Evolutionary conservation across 2,113 vertebrate genomes (phyloP).

Genomic region (Rhombomys opimus): DNA sequence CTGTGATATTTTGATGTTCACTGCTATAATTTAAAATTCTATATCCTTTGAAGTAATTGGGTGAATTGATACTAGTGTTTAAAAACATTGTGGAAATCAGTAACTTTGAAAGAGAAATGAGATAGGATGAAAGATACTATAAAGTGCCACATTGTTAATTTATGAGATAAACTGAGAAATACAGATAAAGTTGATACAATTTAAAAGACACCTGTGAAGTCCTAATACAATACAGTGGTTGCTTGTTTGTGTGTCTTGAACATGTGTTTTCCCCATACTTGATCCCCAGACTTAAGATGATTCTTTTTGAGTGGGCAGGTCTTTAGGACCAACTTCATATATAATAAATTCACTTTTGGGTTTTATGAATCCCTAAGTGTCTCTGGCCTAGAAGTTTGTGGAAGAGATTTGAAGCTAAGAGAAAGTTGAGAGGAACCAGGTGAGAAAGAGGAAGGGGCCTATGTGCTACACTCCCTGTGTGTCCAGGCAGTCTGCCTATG

Average conservation of each 20-base stretch:
- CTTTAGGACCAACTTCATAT: slow-evolving; percentile 9
- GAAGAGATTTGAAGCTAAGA: neutral
- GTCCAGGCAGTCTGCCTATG: neutral
- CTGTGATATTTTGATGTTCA: slow-evolving; percentile 47
- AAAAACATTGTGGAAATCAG: slow-evolving; percentile 36
- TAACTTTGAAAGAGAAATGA: slow-evolving; percentile 32
- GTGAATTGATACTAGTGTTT: slow-evolving; percentile 24
- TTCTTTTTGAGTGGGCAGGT: slow-evolving; percentile 8
- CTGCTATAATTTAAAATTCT: slow-evolving; percentile 25
- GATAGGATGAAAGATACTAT: slow-evolving; percentile 8
- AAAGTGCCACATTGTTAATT: neutral
- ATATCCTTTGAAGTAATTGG: slow-evolving; percentile 9
- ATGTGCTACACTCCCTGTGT: neutral
- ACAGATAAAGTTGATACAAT: neutral
- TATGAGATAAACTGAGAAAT: slow-evolving; percentile 41
- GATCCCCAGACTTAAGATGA: neutral
- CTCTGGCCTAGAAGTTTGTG: neutral
- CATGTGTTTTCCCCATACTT: neutral
- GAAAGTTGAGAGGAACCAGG: neutral
- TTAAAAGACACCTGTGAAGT: slow-evolving; percentile 2
- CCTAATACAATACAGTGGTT: neutral
- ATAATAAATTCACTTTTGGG: neutral
- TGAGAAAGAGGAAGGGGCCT: neutral
- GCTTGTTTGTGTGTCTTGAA: neutral
- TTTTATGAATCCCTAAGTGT: neutral